Evolutionary conservation across 1,140 invertebrate genomes (phyloP), one percentile per base, ranked within the genome.

Genomic region (Aphelenchoides besseyi): DNA sequence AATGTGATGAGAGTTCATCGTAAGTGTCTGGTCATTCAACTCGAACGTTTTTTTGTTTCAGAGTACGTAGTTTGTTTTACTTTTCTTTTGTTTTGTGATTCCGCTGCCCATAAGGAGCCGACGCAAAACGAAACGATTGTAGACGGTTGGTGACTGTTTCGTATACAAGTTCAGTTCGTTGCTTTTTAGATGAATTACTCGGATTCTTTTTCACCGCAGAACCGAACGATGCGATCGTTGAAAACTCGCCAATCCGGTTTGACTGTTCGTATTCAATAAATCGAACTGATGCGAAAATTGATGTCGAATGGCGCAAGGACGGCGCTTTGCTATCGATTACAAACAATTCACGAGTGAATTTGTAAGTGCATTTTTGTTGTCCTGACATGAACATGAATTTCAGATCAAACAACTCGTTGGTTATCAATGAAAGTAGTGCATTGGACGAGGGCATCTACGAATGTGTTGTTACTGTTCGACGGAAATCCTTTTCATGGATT

Each of bases 371-470:
- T 23, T 5, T 8, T 8, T 33, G 26, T 59, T 33, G 16, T 59
- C 18, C 23, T 18, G 12, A 29, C 55, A 28, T 8, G 16, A 8
- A 16, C 5, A 5, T 8, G 5, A 8, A 12, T 23, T 59, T 59
- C 32, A 59, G 55, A 28, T 5, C 55, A 8, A 23, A 59, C 55
- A 59, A 59, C 32, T 59, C 55, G 32, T 33, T 75, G 9, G 54
- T 33, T 30, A 75, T 77, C n/a, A 78, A 79, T 29, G 35, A 61
- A 30, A 35, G 52, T 18, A 5, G 63, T 0, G 35, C 53, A 32
- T 52, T 72, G 2, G 75, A 77, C 35, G 79, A 74, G n/a, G 75
- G 75, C 1, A 26, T 64, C n/a, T 77, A 77, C 54, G 78, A 77
- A 64, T 77, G 75, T 12, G 68, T 33, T 41, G 75, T 77, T 29